A percentile compares a stretch with the other conserved stretches of the same genome.
These are phyloP conservation scores for Leptoteleia sp. DNA, from an alignment of 1,140 invertebrate genomes.

Conservation along the genomic window DNA sequence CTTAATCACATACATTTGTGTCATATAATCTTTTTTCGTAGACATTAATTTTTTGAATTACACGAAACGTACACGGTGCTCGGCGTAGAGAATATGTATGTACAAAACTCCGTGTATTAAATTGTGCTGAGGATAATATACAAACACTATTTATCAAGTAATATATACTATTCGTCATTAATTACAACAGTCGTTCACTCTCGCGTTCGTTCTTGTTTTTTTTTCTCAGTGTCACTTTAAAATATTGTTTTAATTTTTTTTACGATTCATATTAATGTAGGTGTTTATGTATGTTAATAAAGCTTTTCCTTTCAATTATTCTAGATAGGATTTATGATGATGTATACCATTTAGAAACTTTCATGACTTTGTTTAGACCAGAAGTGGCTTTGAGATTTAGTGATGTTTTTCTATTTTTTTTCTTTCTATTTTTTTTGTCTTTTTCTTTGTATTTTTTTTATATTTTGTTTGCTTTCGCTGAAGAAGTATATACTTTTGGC, in stretches of 20 bases:
- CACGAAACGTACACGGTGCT: conserved; percentile 67
- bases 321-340: conserved; percentile 54
- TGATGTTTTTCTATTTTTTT: not conserved
- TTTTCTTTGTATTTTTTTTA: too few species aligned
- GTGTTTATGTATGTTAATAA: conserved; percentile 35
- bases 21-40: conserved; percentile 65
- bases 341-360: conserved; percentile 47
- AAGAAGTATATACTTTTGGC: conserved; percentile 23
- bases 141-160: conserved; percentile 63
- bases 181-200: conserved; percentile 40
- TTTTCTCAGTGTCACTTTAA: conserved; percentile 33
- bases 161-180: conserved; percentile 56
- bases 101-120: conserved; percentile 68
- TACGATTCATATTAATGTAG: conserved; percentile 22
- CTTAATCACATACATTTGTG: conserved; percentile 67
- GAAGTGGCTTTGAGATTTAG: conserved; percentile 16
- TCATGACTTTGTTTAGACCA: conserved; percentile 27
- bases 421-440: not conserved
- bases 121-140: conserved; percentile 68
- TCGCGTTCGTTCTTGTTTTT: conserved; percentile 41
- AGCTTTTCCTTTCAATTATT: conserved; percentile 35
- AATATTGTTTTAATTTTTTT: conserved; percentile 34
- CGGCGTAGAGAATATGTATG: conserved; percentile 65
- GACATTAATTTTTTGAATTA: conserved; percentile 66
- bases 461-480: conserved; percentile 3